Conservation (phyloP, 2,113 vertebrate species). For the Pipra filicauda region DNA sequence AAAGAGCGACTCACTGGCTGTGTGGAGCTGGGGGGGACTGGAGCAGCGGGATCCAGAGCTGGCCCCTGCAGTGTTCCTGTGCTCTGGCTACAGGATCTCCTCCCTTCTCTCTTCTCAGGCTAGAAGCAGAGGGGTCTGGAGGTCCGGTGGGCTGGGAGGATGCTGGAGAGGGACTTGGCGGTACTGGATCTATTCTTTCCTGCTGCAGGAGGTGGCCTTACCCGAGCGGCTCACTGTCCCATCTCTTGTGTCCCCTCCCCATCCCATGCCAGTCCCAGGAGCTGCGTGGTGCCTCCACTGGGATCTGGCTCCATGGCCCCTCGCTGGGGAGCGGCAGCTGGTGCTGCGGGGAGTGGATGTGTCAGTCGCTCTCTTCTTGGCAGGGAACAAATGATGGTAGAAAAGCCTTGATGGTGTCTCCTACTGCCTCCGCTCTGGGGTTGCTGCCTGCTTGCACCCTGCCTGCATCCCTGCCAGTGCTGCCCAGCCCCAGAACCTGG, state of each 20-base stretch:
- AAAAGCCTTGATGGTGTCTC: constrained; percentile 25
- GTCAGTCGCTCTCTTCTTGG: constrained; percentile 48
- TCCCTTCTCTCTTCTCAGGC: not conserved
- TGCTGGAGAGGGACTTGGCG: not conserved
- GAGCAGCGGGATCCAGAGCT: not conserved
- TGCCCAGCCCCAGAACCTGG: not conserved
- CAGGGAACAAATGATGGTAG: not conserved
- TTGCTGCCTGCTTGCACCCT: not conserved
- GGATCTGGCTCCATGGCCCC: not conserved
- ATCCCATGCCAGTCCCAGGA: not conserved
- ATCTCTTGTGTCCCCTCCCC: not conserved
- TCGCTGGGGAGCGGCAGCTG: constrained; percentile 20
- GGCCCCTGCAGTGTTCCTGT: not conserved
- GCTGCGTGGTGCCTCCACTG: not conserved
- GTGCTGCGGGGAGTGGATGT: constrained; percentile 29
- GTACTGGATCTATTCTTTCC: not conserved
- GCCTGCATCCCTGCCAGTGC: not conserved
- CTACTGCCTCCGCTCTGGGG: not conserved
- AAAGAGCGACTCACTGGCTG: not conserved
- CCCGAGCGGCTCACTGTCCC: not conserved
- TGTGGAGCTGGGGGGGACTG: not conserved
- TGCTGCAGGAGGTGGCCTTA: not conserved
- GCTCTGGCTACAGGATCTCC: not conserved
- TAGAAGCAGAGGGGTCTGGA: rapidly evolving
- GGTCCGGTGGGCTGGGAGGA: not conserved